These are phyloP conservation scores for Xestia c-nigrum DNA, from an alignment of 2,888 invertebrate species.

Conservation along the genomic window DNA sequence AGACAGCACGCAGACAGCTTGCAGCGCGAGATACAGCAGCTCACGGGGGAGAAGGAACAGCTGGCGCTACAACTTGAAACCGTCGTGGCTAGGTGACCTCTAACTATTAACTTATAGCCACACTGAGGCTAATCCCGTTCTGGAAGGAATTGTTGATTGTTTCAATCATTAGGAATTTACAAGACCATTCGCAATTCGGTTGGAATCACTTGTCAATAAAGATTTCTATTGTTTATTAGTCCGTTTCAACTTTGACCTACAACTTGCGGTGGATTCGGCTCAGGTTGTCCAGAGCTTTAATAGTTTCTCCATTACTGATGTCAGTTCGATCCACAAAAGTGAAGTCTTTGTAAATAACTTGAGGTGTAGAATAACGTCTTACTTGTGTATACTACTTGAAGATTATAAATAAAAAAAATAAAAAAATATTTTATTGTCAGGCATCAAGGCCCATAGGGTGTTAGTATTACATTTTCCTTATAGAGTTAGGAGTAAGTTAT, in stretches of 20 bases:
- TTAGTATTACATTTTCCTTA: too few relatives aligned
- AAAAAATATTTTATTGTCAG: too few relatives aligned
- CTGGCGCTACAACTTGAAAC: constrained; percentile 73
- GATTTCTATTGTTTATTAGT: too few relatives aligned
- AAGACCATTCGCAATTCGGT: background rate
- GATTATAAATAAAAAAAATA: too few relatives aligned
- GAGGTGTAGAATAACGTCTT: background rate
- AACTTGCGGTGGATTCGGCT: background rate
- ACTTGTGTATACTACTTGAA: background rate
- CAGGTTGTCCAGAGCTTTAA: background rate
- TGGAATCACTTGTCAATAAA: too few relatives aligned
- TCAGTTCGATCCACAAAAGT: background rate
- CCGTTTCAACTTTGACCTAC: background rate
- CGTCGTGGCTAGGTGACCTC: constrained; percentile 75
- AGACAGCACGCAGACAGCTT: constrained; percentile 71
- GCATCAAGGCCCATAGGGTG: too few relatives aligned
- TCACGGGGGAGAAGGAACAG: constrained; percentile 74
- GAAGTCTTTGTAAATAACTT: background rate
- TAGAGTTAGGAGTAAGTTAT: background rate
- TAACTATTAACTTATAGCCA: background rate
- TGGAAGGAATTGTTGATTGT: background rate
- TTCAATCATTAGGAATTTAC: background rate
- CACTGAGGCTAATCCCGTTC: too few relatives aligned
- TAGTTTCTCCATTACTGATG: background rate
- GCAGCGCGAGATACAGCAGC: constrained; percentile 71